A percentile compares a stretch with the other conserved stretches of the same genome.
Conservation (phyloP, 2,888 invertebrate genomes). For the Alcis repandata region DNA sequence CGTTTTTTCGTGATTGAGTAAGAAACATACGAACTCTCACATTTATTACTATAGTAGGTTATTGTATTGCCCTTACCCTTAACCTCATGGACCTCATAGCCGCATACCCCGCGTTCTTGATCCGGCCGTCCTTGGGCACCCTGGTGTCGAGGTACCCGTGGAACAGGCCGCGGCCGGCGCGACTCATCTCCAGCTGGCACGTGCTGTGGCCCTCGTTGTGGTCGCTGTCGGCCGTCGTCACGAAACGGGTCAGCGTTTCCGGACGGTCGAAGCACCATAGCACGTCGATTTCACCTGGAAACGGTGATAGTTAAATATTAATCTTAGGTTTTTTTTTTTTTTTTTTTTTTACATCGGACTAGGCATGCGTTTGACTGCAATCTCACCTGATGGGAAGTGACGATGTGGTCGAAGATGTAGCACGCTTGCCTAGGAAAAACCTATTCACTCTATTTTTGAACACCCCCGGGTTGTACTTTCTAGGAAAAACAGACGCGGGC, state of each 20-base stretch:
- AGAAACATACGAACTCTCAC: no score
- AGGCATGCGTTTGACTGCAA: no score
- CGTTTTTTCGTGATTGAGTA: no score
- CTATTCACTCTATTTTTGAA: no score
- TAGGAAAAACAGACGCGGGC: no score
- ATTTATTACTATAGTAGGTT: no score
- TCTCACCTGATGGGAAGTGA: no score
- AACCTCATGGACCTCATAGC: constrained; percentile 90
- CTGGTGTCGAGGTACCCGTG: constrained; percentile 90
- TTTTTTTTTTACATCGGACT: no score
- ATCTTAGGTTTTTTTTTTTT: neutral
- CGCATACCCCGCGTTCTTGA: constrained; percentile 93
- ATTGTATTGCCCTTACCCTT: constrained; percentile 81
- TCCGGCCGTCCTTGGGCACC: constrained; percentile 92
- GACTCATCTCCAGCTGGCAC: constrained; percentile 89
- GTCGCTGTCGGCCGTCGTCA: constrained; percentile 92
- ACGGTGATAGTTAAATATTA: neutral
- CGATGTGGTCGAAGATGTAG: no score
- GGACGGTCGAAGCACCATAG: constrained; percentile 90
- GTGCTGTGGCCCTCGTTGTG: constrained; percentile 94
- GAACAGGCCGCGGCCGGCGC: constrained; percentile 90
- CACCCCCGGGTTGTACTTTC: no score
- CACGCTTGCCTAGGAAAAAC: no score
- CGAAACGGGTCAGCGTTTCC: constrained; percentile 89
- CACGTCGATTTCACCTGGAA: constrained; percentile 90